Evolutionary conservation across 2,888 invertebrate species (phyloP), one percentile per base, ranked within the genome.

Genomic region (Seladonia tumulorum): DNA sequence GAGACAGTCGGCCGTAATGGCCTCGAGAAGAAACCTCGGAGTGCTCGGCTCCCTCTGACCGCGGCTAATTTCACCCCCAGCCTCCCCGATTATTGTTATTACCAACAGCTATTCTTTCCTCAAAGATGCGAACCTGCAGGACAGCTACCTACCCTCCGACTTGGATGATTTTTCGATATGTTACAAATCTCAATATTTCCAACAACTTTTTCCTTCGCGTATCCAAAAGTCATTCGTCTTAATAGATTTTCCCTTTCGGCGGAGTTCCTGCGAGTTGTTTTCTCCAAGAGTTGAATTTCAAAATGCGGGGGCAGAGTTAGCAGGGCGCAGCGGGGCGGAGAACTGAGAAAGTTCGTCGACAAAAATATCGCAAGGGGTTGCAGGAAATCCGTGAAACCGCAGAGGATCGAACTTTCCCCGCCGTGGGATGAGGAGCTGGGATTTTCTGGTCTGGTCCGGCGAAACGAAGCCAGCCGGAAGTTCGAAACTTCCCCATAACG

Each of bases 1-100:
- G 86, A 82, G 82, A 60, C 85, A 81, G 82, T 68, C 72, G 39
- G 73, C 42, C 63, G 80, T 84, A 88, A 88, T 77, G 49, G 81
- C 77, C 66, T n/a, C 49, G 39, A 71, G 83, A 77, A 79, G 72
- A 77, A 74, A 71, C 57, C 7, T 16, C 18, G 42, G 42, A 35
- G 29, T 66, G 53, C 57, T 8, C 5, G n/a, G 7, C 53, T 16
- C 25, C 25, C 35, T 63, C 29, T 70, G 70, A 76, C 75, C 70
- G 47, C 57, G 76, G 70, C 76, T 86, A 78, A 76, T 81, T 76
- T 57, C 49, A 73, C 47, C n/a, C 2, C 49, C 0, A 16, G 1
- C 4, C 14, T 35, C 12, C 25, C 8, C 57, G 42, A 73, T 76
- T 74, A 74, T 39, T 47, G 68, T 45, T 73, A 78, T 76, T 35